These are phyloP conservation scores for Tetramorium bicarinatum DNA, from an alignment of 2,888 invertebrate species.

Conservation along the genomic window DNA sequence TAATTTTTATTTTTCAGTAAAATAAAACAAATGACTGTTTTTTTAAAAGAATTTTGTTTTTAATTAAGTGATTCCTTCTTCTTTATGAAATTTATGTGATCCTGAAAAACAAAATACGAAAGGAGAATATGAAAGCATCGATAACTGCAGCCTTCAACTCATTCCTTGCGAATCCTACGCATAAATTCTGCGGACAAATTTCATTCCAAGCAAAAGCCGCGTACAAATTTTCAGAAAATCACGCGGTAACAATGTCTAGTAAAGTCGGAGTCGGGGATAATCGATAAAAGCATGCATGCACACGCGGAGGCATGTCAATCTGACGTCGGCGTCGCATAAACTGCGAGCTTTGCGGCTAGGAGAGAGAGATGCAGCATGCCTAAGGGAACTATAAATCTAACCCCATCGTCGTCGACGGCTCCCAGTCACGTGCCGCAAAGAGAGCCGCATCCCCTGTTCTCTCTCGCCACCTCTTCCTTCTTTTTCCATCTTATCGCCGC, in stretches of 20 bases:
- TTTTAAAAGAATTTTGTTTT: background rate
- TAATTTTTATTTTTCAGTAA: background rate
- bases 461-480: background rate
- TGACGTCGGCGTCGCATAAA: constrained; percentile 45
- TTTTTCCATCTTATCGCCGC: constrained; percentile 11
- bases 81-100: background rate
- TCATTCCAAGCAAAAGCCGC: constrained; percentile 4
- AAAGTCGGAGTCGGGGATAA: constrained; percentile 14
- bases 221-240: constrained; percentile 29
- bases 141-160: background rate
- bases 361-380: constrained; percentile 31
- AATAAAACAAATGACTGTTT: background rate
- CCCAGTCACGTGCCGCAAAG: constrained; percentile 49
- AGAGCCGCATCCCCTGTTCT: constrained; percentile 29
- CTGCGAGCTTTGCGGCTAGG: constrained; percentile 30
- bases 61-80: background rate
- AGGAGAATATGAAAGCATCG: background rate
- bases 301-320: constrained; percentile 31
- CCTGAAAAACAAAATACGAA: background rate
- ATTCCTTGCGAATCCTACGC: background rate
- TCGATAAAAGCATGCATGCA: constrained; percentile 34
- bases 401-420: constrained; percentile 43
- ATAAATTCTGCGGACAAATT: background rate
- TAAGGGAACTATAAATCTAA: constrained; percentile 52
- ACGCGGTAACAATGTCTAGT: constrained; percentile 11